These are phyloP conservation scores for Lampris incognitus DNA, from an alignment of 2,113 vertebrate species.

Conservation along the genomic window DNA sequence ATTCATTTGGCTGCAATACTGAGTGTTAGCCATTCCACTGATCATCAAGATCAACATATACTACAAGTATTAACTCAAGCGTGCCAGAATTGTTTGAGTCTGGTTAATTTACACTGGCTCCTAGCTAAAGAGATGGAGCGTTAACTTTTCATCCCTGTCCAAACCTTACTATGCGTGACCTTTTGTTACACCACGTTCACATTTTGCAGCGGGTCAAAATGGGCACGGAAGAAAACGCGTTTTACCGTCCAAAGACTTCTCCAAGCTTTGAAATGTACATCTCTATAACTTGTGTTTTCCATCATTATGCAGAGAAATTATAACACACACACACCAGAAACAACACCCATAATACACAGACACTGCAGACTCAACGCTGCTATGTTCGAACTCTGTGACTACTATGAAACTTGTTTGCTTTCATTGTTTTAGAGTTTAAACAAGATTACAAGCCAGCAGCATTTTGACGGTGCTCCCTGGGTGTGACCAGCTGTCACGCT, in stretches of 20 bases:
- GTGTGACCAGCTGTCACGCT: background rate
- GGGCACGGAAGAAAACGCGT: too few species aligned
- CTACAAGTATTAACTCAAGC: too few species aligned
- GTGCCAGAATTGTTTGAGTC: too few species aligned
- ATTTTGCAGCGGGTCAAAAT: background rate
- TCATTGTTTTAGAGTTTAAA: slow-evolving; percentile 55
- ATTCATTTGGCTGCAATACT: too few species aligned
- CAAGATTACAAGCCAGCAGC: slow-evolving; percentile 51
- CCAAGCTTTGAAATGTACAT: background rate
- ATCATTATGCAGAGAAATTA: background rate
- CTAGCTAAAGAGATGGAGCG: too few species aligned
- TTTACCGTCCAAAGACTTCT: too few species aligned
- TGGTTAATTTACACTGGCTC: too few species aligned
- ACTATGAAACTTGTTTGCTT: slow-evolving; percentile 48
- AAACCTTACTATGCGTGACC: background rate
- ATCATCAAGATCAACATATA: too few species aligned
- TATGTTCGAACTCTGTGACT: background rate
- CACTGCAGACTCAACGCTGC: background rate
- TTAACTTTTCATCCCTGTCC: too few species aligned
- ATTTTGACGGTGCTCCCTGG: background rate
- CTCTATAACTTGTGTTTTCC: background rate
- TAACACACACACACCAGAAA: slow-evolving; percentile 6
- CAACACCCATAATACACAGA: background rate
- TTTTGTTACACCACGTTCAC: background rate
- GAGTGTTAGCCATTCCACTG: too few species aligned